Base-by-base conservation (phyloP, 2,797 vertebrate species). In the Moxostoma hubbsi region DNA sequence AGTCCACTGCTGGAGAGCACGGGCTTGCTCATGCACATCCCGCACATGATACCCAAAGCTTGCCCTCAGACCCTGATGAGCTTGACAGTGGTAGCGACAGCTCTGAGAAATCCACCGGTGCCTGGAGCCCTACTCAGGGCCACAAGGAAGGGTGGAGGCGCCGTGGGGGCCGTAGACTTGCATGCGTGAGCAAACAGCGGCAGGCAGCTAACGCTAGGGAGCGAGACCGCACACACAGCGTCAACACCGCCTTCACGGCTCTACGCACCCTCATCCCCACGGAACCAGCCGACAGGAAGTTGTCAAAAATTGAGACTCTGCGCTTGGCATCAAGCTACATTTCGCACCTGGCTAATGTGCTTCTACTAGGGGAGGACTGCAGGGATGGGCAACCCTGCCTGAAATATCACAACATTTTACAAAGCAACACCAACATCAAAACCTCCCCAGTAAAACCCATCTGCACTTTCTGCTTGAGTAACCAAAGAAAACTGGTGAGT, bases 251-350 rank as follows among this genome's bases (percentile, higher is more conserved):
- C 36, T 97, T 97, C 93, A 92, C 90, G 15, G 92, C 95, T 15
- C 94, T 97, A 73, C 95, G 96, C 85, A 92, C 93, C 5, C 95
- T 97, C 87, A 97, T 97, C 59, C 96, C 96, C 84, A 97, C 96
- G 8, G 95, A 96, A 65, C 96, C 96, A 0, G 93, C 91, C 0
- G 95, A 97, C 88, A 90, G 96, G 81, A 95, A 95, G 85, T 93
- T 97, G 9, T 97, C 96, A 88, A 97, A 97, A 92, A 94, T 96
- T 45, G 96, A 97, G 93, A 97, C 96, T 36, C 92, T 97, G 86
- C 95, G 96, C 70, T 89, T 97, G 89, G 96, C 96, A 11, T 91
- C 95, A 81, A 96, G 96, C 91, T 97, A 97, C 91, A 97, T 97
- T 90, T 91, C 95, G 0, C 96, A 97, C 90, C 92, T 97, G 89